Percentiles rank a stretch among this genome's conserved stretches.
Conservation (phyloP, 2,888 invertebrate genomes). For the Pristionchus arcanus region DNA sequence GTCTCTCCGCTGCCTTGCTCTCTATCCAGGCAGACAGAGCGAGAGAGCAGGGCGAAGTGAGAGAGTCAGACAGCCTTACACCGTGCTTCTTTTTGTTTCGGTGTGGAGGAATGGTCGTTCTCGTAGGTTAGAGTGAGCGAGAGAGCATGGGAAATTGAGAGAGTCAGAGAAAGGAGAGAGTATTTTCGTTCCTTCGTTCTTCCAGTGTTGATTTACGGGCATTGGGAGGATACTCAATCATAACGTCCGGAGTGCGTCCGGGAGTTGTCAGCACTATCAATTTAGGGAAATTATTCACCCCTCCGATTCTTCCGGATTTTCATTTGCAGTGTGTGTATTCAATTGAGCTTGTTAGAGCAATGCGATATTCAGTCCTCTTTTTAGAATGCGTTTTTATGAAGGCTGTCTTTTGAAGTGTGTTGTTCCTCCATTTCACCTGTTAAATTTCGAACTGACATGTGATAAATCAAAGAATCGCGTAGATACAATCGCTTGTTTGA, state of each 20-base stretch:
- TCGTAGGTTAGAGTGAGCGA: not conserved
- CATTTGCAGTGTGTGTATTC: not conserved
- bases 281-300: too few relatives aligned
- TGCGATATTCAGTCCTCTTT: too few relatives aligned
- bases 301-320: too few relatives aligned
- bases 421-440: too few relatives aligned
- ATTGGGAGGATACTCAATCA: conserved; percentile 12
- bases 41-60: not conserved
- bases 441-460: too few relatives aligned
- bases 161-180: not conserved
- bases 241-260: not conserved
- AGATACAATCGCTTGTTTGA: too few relatives aligned
- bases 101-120: too few relatives aligned
- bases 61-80: not conserved
- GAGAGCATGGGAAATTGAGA: not conserved
- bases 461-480: too few relatives aligned
- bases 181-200: not conserved
- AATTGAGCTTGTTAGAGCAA: too few relatives aligned
- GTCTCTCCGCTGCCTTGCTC: too few relatives aligned
- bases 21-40: not conserved
- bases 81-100: not conserved
- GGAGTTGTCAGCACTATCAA: not conserved
- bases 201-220: conserved; percentile 28
- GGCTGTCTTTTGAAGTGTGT: too few relatives aligned
- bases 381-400: too few relatives aligned